Evolutionary conservation across 92 coral and sea anemone genomes (phyloP).

Genomic region (Zoanthus sociatus): DNA sequence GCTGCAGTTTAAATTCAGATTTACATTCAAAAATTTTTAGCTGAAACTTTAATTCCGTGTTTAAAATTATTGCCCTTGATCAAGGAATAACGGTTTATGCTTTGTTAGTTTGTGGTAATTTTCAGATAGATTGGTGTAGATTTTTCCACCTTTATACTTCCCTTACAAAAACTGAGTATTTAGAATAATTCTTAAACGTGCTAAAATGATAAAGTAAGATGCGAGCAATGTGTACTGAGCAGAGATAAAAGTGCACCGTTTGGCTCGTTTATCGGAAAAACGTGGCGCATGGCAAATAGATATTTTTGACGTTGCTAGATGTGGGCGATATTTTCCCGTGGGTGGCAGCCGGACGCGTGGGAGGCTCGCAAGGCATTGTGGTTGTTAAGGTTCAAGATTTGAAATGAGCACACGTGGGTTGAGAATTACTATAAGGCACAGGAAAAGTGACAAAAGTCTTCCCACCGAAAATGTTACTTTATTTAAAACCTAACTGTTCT

Average conservation of each 20-base stretch:
- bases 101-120: too few species aligned
- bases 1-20: too few species aligned
- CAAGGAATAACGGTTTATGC: too few species aligned
- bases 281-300: slow-evolving; percentile 32
- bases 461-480: slow-evolving; percentile 18
- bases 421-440: slow-evolving; percentile 40
- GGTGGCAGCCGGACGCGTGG: slow-evolving; percentile 56
- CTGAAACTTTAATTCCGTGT: too few species aligned
- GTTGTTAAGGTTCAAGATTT: background rate
- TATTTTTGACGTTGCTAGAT: slow-evolving; percentile 28
- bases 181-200: slow-evolving; percentile 11
- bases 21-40: too few species aligned
- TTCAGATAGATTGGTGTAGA: too few species aligned
- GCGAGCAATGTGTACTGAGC: slow-evolving; percentile 24
- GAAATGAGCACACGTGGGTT: slow-evolving; percentile 45
- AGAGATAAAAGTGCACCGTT: background rate
- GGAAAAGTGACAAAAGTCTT: slow-evolving; percentile 32
- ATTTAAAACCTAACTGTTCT: background rate
- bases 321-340: slow-evolving; percentile 46
- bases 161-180: background rate
- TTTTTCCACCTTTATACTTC: too few species aligned
- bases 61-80: too few species aligned
- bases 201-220: slow-evolving; percentile 23
- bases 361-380: slow-evolving; percentile 27
- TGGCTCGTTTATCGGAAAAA: slow-evolving; percentile 25